Evolutionary conservation across 2,797 vertebrate species (phyloP), one percentile per base, ranked within the genome.

Genomic region (Enteromius radiatus): DNA sequence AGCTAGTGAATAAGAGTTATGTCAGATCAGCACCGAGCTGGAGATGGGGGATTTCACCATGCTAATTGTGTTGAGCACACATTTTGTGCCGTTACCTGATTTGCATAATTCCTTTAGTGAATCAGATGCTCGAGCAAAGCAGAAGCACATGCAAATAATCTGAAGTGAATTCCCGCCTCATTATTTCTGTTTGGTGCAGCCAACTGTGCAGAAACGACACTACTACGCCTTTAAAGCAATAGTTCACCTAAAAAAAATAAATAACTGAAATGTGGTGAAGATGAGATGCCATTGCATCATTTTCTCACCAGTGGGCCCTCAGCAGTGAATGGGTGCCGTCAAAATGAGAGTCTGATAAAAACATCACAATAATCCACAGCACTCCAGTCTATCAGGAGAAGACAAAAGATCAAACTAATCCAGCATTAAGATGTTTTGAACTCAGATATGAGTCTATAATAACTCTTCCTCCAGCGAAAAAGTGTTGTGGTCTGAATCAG

Each of bases 91-190:
- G 56, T 12, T 19, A 8, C 10, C 56, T 8, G 36, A 63, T 76
- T 63, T 45, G 74, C 56, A 76, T 76, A 76, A 76, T 63, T 76
- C 23, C 15, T 76, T 76, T 31, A 19, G 56, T 59, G 36, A 63
- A 76, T 61, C 54, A 19, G 23, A 14, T 43, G 38, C 73, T 59
- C 1, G 17, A 41, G 5, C 63, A 64, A 56, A 59, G 12, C 31
- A 54, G 31, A 59, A 75, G 73, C 33, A 56, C 52, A 56, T 41
- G 73, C 71, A 56, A 56, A 75, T 75, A 38, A 38, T 17, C 52
- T 74, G 47, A 6, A 73, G 70, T 52, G 19, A 31, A 73, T 73
- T 73, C 70, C 70, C 28, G 33, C 7, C 12, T 38, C 71, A 26
- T 56, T 75, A 59, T 38, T 56, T 75, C 31, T 56, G 33, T 59